Percentiles rank a stretch among this genome's conserved stretches.
Evolutionary conservation across 1,140 invertebrate species (phyloP).

Genomic region (Halyomorpha halys): DNA sequence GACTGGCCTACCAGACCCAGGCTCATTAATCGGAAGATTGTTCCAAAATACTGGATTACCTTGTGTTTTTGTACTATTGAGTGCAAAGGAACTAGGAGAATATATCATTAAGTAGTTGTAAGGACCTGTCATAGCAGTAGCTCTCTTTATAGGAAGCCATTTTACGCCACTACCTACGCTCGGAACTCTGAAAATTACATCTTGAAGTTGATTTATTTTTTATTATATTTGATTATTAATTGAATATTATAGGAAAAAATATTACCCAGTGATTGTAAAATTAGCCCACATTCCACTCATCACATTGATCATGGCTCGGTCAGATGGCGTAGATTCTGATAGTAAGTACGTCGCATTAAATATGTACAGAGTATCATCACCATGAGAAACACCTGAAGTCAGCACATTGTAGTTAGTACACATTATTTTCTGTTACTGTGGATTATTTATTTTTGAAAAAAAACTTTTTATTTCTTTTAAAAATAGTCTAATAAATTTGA

Average conservation of each 20-base stretch:
- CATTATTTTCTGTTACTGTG: too few relatives aligned
- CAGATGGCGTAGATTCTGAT: not conserved
- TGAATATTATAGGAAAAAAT: too few relatives aligned
- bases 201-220: not conserved
- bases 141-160: not conserved
- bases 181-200: not conserved
- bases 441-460: too few relatives aligned
- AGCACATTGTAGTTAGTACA: too few relatives aligned
- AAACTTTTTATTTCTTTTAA: too few relatives aligned
- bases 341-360: not conserved
- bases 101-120: not conserved
- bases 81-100: not conserved
- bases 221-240: too few relatives aligned
- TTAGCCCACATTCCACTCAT: not conserved
- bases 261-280: not conserved
- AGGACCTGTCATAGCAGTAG: not conserved
- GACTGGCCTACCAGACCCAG: not conserved
- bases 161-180: not conserved
- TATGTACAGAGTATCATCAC: not conserved
- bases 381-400: not conserved
- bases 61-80: not conserved
- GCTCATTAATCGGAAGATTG: not conserved
- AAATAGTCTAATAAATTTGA: too few relatives aligned
- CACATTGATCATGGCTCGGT: not conserved
- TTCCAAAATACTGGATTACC: constrained; percentile 3